Evolutionary conservation across 35 echinoderm and acorn worm species (phyloP), one percentile per base, ranked within the genome.

Genomic region (Amphiura filiformis): DNA sequence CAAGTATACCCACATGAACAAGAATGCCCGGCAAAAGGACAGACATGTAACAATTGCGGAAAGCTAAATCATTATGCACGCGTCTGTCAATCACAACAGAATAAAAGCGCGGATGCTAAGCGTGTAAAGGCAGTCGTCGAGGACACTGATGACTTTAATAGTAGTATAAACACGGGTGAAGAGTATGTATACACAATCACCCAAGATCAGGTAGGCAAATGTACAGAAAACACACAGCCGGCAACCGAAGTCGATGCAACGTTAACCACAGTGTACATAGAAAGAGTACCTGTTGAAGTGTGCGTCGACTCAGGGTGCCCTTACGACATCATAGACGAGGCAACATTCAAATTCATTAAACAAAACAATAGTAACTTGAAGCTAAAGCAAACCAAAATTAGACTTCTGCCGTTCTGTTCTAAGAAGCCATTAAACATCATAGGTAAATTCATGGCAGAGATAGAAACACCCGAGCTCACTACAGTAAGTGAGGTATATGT

Each of bases 1-100:
- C 17, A 31, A 86, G 22, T n/a, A n/a, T 92, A 87, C 56, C 90
- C 90, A 38, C 90, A 92, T 82, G 32, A 39, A 20, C 75, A 26
- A 1, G 49, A 86, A 0, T 92, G 90, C 52, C 84, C 84, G 0
- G 90, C 89, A 9, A 86, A 79, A 80, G 82, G 89, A n/a, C 78
- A 86, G 57, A 38, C 15, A 12, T 91, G 89, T 32, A 13, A 85
- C 22, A 4, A 22, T 2, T 91, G 89, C 79, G 83, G 83, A 11
- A 86, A 91, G 35, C 15, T 57, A 33, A 80, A 86, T 91, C 89
- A 86, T 70, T 86, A 56, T 35, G 37, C 31, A 81, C 28, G 37
- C 14, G 28, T 23, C 13, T 81, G 20, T 37, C 26, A 52, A 52
- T 20, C 44, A 52, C 7, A 20, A 11, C 44, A 52, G 44, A 52